Conservation (phyloP, 2,888 invertebrate species). For the Chymomyza fuscimana region DNA sequence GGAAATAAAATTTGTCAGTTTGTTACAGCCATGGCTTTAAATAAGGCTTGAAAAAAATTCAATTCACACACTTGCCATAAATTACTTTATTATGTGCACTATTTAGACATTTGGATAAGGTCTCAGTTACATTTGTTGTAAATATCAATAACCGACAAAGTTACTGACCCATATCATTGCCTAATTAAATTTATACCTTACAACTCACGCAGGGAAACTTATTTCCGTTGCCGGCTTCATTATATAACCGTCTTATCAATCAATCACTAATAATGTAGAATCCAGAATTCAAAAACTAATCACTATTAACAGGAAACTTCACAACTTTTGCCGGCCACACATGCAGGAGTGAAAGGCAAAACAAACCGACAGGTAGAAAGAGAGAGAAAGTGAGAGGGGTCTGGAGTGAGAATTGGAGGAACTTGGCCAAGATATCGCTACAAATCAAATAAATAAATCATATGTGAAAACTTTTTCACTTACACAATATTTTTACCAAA, state of each 20-base stretch:
- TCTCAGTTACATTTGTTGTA: background rate
- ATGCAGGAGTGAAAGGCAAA: constrained; percentile 15
- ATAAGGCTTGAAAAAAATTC: constrained; percentile 36
- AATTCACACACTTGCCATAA: constrained; percentile 22
- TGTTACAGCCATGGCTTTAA: constrained; percentile 58
- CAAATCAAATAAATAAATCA: constrained; percentile 63
- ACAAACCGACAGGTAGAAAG: constrained; percentile 32
- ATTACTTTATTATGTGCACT: constrained; percentile 33
- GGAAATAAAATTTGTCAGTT: constrained; percentile 72
- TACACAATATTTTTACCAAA: constrained; percentile 58
- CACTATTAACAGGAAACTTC: constrained; percentile 52
- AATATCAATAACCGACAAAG: background rate
- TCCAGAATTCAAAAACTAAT: constrained; percentile 52
- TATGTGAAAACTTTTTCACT: constrained; percentile 69
- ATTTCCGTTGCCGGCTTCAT: background rate
- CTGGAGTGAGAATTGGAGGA: no score
- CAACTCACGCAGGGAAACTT: constrained; percentile 29
- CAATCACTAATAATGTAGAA: constrained; percentile 37
- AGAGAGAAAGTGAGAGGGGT: background rate
- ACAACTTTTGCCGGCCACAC: constrained; percentile 14
- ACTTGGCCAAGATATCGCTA: constrained; percentile 19
- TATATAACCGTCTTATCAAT: constrained; percentile 33
- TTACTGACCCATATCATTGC: background rate
- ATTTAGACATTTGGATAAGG: constrained; percentile 6
- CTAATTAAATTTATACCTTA: constrained; percentile 39